Evolutionary conservation across 2,113 vertebrate genomes (phyloP), one percentile per base, ranked within the genome.

Genomic region (Malurus cyaneus): DNA sequence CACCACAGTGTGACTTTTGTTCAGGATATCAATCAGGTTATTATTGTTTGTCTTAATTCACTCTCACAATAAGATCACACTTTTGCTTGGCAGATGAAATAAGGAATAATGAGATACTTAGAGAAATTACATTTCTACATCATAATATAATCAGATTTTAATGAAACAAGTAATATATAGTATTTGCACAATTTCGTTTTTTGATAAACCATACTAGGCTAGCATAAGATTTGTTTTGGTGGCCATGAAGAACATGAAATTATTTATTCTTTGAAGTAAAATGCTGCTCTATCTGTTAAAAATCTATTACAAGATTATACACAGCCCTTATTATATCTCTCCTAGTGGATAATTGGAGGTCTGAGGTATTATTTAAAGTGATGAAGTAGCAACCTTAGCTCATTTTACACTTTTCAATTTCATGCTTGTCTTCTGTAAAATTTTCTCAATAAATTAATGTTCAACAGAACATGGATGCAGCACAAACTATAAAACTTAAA

Each of bases 371-470:
- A 94, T 97, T 96, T 94, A 72, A 92, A 97, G 89, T 97, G 97
- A 98, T 87, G 73, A 96, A 98, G 88, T 95, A 94, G 83, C 87
- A 92, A 92, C 73, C 80, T 96, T 86, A 89, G 71, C 87, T 97
- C 96, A 97, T 98, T 97, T 97, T 95, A 93, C 91, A 97, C 72
- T 97, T 97, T 98, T 97, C 97, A 98, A 98, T 98, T 98, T 98
- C 97, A 97, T 97, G 97, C 97, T 97, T 98, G 97, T 98, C 97
- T 98, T 97, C 74, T 46, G 80, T 94, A 96, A 97, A 97, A 97
- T 96, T 93, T 97, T 96, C 89, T 94, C 86, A 93, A 98, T 97
- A 98, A 97, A 97, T 98, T 97, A 95, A 93, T 2, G 10, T 97
- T 97, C 88, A 97, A 92, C 44, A 89, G 97, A 97, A 96, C 73